Evolutionary conservation across 2,888 invertebrate genomes (phyloP).

Genomic region (Machimus rusticus): DNA sequence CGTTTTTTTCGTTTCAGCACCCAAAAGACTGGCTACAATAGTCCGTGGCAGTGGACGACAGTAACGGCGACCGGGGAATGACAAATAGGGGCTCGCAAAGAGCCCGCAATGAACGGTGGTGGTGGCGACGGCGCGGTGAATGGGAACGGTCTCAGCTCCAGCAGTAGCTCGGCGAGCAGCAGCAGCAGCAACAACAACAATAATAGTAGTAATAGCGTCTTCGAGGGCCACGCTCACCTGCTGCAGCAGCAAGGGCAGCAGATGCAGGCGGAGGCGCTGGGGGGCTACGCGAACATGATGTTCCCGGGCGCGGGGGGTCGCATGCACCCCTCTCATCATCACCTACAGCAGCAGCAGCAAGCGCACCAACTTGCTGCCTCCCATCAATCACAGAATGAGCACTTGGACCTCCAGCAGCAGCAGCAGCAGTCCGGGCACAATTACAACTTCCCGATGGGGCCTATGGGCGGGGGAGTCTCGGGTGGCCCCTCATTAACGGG

Average conservation of each 20-base stretch:
- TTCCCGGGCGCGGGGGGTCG: constrained; percentile 45
- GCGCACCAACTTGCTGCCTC: constrained; percentile 38
- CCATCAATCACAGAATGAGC: constrained; percentile 45
- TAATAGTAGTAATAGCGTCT: constrained; percentile 50
- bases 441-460: constrained; percentile 44
- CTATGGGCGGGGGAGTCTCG: neutral
- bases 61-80: constrained; percentile 69
- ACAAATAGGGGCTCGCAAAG: constrained; percentile 65
- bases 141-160: constrained; percentile 33
- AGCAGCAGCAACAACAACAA: constrained; percentile 26
- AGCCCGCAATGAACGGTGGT: constrained; percentile 55
- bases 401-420: constrained; percentile 49
- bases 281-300: constrained; percentile 51
- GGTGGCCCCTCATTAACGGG: neutral
- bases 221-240: constrained; percentile 19
- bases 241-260: constrained; percentile 22
- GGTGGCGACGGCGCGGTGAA: constrained; percentile 3
- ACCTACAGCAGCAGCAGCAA: constrained; percentile 46
- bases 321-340: constrained; percentile 46
- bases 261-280: constrained; percentile 46
- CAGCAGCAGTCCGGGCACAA: constrained; percentile 49
- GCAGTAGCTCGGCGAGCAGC: constrained; percentile 44
- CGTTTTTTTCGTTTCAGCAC: constrained; percentile 53
- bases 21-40: constrained; percentile 63
- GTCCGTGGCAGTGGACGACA: constrained; percentile 69